These are phyloP conservation scores for Eumeta japonica DNA, from an alignment of 1,140 invertebrate genomes.

Conservation along the genomic window DNA sequence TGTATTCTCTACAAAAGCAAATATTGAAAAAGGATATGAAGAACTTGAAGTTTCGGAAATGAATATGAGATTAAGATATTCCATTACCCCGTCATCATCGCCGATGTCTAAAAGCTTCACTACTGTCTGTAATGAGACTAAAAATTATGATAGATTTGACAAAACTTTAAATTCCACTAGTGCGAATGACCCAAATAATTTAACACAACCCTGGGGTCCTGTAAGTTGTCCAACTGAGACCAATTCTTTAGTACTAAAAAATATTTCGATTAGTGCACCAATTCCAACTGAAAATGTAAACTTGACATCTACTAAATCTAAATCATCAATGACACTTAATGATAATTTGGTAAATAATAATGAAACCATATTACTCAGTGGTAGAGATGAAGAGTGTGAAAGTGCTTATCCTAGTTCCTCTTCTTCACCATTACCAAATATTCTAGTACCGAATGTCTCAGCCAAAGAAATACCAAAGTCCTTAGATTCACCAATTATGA, in stretches of 20 bases:
- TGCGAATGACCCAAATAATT: slow-evolving; percentile 23
- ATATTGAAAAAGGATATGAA: slow-evolving; percentile 44
- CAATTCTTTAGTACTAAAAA: too few relatives aligned
- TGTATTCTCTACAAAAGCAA: slow-evolving; percentile 26
- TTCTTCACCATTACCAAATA: slow-evolving; percentile 41
- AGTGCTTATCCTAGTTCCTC: slow-evolving; percentile 37
- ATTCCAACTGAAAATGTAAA: too few relatives aligned
- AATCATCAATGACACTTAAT: too few relatives aligned
- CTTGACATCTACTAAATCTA: too few relatives aligned
- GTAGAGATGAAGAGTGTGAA: too few relatives aligned
- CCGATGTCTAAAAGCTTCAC: slow-evolving; percentile 47
- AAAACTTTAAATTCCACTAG: slow-evolving; percentile 16
- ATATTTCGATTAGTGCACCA: too few relatives aligned
- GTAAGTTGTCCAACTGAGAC: too few relatives aligned
- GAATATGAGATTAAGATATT: slow-evolving; percentile 47
- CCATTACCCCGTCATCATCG: slow-evolving; percentile 34
- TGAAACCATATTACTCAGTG: too few relatives aligned
- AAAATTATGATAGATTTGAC: slow-evolving; percentile 16
- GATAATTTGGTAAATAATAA: too few relatives aligned
- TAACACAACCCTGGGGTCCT: too few relatives aligned
- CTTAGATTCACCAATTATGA: slow-evolving; percentile 38
- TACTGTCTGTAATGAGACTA: slow-evolving; percentile 25
- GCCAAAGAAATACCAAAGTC: slow-evolving; percentile 37
- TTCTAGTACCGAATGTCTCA: slow-evolving; percentile 43
- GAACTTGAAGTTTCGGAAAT: slow-evolving; percentile 45